These are phyloP conservation scores for Acrocyrtus sp. DNA, from an alignment of 2,888 invertebrate species.

Conservation along the genomic window DNA sequence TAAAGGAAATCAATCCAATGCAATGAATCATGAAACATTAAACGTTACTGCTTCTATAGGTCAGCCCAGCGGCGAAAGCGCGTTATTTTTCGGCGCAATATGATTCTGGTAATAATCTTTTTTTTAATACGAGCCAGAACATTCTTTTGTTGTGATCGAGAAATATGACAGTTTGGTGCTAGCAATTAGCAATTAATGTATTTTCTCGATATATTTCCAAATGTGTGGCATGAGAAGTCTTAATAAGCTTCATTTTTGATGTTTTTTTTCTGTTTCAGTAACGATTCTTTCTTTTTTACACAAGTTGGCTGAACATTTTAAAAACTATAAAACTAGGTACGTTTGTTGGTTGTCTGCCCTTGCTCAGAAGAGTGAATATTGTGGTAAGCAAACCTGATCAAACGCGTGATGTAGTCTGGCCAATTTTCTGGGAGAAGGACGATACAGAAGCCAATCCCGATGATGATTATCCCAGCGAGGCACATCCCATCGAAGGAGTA, in stretches of 20 bases:
- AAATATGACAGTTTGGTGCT: too few relatives aligned
- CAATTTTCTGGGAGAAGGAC: conserved; percentile 97
- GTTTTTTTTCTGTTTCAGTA: not conserved
- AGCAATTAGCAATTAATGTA: too few relatives aligned
- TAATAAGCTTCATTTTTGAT: not conserved
- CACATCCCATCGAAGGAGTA: conserved; percentile 94
- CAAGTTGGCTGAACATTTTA: not conserved
- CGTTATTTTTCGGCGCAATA: too few relatives aligned
- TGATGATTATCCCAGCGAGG: conserved; percentile 91
- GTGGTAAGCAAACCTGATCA: conserved; percentile 75
- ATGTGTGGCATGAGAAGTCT: not conserved
- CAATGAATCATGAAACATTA: too few relatives aligned
- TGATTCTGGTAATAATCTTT: too few relatives aligned
- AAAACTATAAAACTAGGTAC: conserved; percentile 29
- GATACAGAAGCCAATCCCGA: conserved; percentile 89
- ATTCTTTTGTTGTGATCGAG: too few relatives aligned
- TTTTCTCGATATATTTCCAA: conserved; percentile 3
- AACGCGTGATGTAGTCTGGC: conserved; percentile 92
- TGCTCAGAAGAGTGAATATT: conserved; percentile 59
- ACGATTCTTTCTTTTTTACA: not conserved
- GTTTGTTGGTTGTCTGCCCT: conserved; percentile 52
- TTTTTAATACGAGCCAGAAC: too few relatives aligned
- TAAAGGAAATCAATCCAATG: too few relatives aligned
- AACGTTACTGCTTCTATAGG: too few relatives aligned
- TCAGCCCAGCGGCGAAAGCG: too few relatives aligned